These are phyloP conservation scores for Tamandua tetradactyla DNA, from an alignment of 2,797 vertebrate species.

Conservation along the genomic window DNA sequence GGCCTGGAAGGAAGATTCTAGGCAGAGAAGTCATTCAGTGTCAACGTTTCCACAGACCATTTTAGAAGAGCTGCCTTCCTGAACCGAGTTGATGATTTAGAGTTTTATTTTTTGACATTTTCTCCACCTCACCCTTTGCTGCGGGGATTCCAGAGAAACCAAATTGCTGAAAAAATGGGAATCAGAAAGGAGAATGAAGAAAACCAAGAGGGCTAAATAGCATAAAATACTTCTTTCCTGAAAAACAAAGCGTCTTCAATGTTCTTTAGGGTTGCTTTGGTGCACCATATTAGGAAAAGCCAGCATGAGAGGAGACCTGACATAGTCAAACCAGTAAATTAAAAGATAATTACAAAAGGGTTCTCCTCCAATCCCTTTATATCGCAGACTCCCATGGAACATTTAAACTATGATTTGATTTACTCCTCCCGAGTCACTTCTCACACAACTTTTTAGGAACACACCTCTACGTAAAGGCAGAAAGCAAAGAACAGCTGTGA, in stretches of 20 bases:
- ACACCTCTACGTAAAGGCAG: constrained; percentile 57
- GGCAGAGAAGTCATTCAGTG: background rate
- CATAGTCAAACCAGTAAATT: constrained; percentile 28
- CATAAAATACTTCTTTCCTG: background rate
- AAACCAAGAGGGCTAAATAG: background rate
- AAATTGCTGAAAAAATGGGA: background rate
- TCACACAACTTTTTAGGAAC: constrained; percentile 41
- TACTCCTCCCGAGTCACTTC: constrained; percentile 25
- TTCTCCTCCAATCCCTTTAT: background rate
- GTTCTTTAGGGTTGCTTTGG: background rate
- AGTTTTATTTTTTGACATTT: background rate
- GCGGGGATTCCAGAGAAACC: background rate
- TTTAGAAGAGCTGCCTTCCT: background rate
- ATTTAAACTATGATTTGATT: constrained; percentile 57
- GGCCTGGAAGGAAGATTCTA: background rate
- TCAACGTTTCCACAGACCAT: background rate
- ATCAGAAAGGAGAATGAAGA: background rate
- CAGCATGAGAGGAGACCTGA: background rate
- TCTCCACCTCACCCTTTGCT: background rate
- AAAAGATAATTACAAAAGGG: constrained; percentile 53
- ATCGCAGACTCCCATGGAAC: background rate
- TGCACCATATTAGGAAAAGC: background rate
- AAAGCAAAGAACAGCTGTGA: constrained; percentile 70
- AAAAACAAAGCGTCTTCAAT: background rate
- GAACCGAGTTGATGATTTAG: background rate